Evolutionary conservation across 2,797 vertebrate genomes (phyloP).

Genomic region (Eulemur rubriventer): DNA sequence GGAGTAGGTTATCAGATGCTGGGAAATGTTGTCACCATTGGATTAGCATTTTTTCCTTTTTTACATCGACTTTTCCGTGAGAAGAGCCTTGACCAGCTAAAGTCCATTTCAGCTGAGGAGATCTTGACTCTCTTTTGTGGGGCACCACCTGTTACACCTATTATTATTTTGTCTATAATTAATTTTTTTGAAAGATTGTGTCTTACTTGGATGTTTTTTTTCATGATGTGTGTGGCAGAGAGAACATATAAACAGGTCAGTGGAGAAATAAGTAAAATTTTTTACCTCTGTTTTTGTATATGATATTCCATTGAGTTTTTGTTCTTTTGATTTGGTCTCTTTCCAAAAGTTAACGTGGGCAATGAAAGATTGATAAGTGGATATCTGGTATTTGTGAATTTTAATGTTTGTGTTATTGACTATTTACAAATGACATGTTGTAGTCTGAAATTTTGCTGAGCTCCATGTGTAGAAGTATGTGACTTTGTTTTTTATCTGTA

Average conservation of each 20-base stretch:
- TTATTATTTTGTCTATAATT: constrained; percentile 89
- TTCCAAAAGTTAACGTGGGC: not conserved
- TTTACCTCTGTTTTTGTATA: not conserved
- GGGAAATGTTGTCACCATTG: constrained; percentile 91
- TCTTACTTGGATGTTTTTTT: constrained; percentile 97
- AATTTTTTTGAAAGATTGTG: constrained; percentile 93
- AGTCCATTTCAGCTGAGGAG: constrained; percentile 86
- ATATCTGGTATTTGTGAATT: not conserved
- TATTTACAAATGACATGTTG: not conserved
- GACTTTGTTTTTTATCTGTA: not conserved
- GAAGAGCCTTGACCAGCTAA: constrained; percentile 88
- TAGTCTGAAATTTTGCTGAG: not conserved
- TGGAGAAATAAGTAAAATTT: not conserved
- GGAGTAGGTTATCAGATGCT: constrained; percentile 95
- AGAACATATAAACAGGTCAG: constrained; percentile 97
- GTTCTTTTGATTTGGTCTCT: not conserved
- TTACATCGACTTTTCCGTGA: constrained; percentile 90
- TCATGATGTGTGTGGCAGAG: constrained; percentile 99
- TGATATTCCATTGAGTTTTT: not conserved
- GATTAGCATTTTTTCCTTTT: constrained; percentile 92
- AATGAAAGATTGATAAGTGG: not conserved
- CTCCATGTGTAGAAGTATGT: not conserved
- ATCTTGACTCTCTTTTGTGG: constrained; percentile 89
- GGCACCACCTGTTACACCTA: constrained; percentile 78
- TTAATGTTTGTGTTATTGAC: not conserved